Evolutionary conservation across 2,797 vertebrate genomes (phyloP).

Genomic region (Smutsia temminckii): DNA sequence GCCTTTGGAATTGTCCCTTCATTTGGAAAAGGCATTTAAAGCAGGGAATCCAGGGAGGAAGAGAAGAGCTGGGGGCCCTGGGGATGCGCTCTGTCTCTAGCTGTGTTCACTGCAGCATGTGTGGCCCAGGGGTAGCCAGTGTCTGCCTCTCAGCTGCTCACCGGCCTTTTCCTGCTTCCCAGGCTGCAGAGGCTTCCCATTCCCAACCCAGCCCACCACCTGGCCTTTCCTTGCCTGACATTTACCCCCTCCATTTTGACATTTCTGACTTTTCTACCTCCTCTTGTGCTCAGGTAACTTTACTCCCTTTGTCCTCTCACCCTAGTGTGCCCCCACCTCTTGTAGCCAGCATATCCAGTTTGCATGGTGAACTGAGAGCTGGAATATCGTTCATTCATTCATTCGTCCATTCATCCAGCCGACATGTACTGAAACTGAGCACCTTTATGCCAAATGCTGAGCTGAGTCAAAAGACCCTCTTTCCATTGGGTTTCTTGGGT

Average conservation of each 20-base stretch:
- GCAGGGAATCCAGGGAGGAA: conserved; percentile 11
- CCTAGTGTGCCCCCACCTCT: not conserved
- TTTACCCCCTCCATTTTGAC: not conserved
- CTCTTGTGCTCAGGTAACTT: conserved; percentile 9
- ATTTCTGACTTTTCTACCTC: conserved; percentile 53
- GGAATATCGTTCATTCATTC: not conserved
- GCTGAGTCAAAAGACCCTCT: not conserved
- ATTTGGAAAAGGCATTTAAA: not conserved
- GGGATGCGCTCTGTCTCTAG: not conserved
- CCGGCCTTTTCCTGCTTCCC: not conserved
- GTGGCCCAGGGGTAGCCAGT: not conserved
- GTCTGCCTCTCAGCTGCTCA: not conserved
- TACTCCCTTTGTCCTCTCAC: not conserved
- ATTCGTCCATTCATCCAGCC: not conserved
- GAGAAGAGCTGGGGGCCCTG: not conserved
- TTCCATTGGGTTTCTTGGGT: not conserved
- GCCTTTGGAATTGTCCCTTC: not conserved
- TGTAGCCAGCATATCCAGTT: not conserved
- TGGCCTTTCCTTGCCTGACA: not conserved
- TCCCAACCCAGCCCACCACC: not conserved
- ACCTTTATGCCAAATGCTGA: not conserved
- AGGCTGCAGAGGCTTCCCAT: not conserved
- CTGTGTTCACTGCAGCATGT: not conserved
- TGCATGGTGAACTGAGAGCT: not conserved
- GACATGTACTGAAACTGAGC: not conserved